These are phyloP conservation scores for Myripristis jacobus DNA, from an alignment of 2,797 vertebrate genomes.

Conservation along the genomic window DNA sequence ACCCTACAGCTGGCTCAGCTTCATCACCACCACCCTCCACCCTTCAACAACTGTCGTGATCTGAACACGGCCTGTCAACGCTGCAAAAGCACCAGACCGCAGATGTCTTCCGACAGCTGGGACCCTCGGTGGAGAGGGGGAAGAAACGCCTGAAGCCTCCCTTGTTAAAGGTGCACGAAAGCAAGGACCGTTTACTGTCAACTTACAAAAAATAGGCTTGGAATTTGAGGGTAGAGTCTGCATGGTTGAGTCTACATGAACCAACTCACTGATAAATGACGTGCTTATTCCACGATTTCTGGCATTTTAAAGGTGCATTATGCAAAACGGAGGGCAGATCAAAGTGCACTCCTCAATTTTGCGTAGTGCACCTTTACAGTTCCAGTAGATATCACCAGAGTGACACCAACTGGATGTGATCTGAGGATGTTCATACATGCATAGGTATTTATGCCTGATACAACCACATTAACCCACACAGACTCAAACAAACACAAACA, in stretches of 20 bases:
- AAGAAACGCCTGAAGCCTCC: slow-evolving; percentile 18
- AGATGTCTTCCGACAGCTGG: slow-evolving; percentile 58
- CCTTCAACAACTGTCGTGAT: slow-evolving; percentile 29
- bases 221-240: too few relatives aligned
- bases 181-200: too few relatives aligned
- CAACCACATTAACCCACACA: slow-evolving; percentile 18
- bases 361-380: too few relatives aligned
- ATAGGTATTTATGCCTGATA: slow-evolving; percentile 3
- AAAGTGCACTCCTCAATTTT: too few relatives aligned
- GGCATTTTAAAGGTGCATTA: too few relatives aligned
- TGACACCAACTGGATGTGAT: slow-evolving; percentile 20
- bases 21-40: slow-evolving; percentile 45
- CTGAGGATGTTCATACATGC: not conserved
- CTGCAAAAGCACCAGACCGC: slow-evolving; percentile 9
- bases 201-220: too few relatives aligned
- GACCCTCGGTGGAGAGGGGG: slow-evolving; percentile 11
- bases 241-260: too few relatives aligned
- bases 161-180: not conserved
- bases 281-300: too few relatives aligned
- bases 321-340: too few relatives aligned
- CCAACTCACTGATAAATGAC: too few relatives aligned
- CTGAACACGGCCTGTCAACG: slow-evolving; percentile 36
- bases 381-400: too few relatives aligned
- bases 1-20: slow-evolving; percentile 51
- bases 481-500: slow-evolving; percentile 29